A percentile compares a stretch with the other conserved stretches of the same genome.
Evolutionary conservation across 2,888 invertebrate genomes (phyloP).

Genomic region (Drosophila putrida): DNA sequence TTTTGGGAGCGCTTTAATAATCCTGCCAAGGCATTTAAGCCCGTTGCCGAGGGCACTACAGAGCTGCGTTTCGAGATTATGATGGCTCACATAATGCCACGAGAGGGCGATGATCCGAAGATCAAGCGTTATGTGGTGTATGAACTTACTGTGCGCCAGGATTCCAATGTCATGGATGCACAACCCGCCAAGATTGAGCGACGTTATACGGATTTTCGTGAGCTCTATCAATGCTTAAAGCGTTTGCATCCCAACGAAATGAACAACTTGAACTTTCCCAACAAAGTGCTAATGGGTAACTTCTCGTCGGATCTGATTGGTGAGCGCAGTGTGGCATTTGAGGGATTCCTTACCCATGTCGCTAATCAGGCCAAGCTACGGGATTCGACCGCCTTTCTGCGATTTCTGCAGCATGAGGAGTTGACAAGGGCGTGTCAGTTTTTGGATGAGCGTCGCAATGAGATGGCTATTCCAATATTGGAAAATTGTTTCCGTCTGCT

Average conservation of each 20-base stretch:
- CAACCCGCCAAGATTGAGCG: constrained; percentile 89
- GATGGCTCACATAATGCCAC: constrained; percentile 88
- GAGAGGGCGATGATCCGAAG: constrained; percentile 86
- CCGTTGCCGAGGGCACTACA: constrained; percentile 77
- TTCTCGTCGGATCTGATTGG: constrained; percentile 90
- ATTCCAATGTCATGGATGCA: constrained; percentile 86
- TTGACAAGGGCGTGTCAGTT: constrained; percentile 88
- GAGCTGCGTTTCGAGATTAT: constrained; percentile 88
- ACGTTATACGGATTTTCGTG: constrained; percentile 90
- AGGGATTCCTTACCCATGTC: constrained; percentile 87
- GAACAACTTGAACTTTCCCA: constrained; percentile 87
- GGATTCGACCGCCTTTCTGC: constrained; percentile 87
- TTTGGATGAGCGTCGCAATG: constrained; percentile 87
- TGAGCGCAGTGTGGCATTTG: constrained; percentile 89
- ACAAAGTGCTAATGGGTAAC: constrained; percentile 90
- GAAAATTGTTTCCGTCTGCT: constrained; percentile 90
- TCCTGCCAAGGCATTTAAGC: constrained; percentile 54
- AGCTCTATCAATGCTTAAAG: constrained; percentile 88
- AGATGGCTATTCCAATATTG: constrained; percentile 88
- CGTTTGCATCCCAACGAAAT: constrained; percentile 87
- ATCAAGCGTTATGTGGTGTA: constrained; percentile 90
- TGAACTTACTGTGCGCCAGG: constrained; percentile 88
- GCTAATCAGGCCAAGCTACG: constrained; percentile 87
- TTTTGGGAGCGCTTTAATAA: constrained; percentile 79
- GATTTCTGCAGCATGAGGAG: constrained; percentile 89